Evolutionary conservation across 2,888 invertebrate genomes (phyloP).

Genomic region (Tenodera sinensis): DNA sequence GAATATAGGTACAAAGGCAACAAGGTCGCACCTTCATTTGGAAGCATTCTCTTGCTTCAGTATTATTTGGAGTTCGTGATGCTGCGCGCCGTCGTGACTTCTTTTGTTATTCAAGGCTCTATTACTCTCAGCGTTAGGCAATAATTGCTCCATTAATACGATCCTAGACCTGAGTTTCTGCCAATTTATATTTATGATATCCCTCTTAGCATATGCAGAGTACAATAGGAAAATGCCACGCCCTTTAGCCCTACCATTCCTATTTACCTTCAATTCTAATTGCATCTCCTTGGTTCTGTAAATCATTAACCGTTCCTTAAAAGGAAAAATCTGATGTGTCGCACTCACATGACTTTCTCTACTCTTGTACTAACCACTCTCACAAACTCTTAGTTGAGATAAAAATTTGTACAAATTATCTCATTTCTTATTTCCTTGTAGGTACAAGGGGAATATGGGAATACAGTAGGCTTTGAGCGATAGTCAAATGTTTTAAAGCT

Average conservation of each 20-base stretch:
- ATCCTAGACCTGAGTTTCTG: background rate
- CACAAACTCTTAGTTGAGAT: no score
- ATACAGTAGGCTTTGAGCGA: no score
- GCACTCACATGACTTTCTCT: no score
- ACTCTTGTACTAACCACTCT: no score
- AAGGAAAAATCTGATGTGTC: no score
- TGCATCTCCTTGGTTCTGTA: no score
- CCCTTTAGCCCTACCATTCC: background rate
- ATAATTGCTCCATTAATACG: background rate
- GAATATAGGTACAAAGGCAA: background rate
- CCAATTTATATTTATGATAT: background rate
- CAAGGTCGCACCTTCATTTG: background rate
- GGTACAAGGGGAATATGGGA: no score
- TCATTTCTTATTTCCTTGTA: no score
- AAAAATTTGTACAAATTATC: no score
- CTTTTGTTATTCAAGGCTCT: background rate
- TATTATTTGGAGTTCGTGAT: background rate
- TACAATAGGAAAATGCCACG: background rate
- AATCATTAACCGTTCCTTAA: no score
- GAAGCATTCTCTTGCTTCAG: background rate
- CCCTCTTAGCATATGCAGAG: background rate
- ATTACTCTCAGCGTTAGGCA: background rate
- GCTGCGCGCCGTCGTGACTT: background rate
- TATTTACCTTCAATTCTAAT: no score
- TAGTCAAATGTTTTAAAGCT: no score